phyloP scores from a whole-genome alignment of 2,113 vertebrate species.

The Sminthopsis crassicaudata region DNA sequence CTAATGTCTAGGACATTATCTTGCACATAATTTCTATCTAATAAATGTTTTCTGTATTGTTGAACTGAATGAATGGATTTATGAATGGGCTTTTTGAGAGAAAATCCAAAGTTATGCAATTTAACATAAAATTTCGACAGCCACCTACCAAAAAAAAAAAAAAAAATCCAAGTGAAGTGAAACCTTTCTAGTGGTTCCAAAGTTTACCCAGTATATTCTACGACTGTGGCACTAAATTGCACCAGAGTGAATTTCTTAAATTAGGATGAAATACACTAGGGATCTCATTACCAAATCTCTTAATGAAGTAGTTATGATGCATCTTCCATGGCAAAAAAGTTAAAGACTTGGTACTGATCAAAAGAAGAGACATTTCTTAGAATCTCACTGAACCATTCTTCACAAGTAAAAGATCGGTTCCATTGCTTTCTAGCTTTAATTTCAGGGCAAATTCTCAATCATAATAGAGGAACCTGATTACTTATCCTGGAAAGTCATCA shows the following conservation, averaged over 20 bases:
- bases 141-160: too few relatives aligned
- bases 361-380: background rate
- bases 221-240: background rate
- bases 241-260: background rate
- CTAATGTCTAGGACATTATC: background rate
- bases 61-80: background rate
- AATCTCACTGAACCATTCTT: background rate
- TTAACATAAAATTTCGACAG: background rate
- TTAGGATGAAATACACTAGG: slow-evolving; percentile 4
- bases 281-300: slow-evolving; percentile 41
- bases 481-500: slow-evolving; percentile 1
- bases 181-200: background rate
- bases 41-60: background rate
- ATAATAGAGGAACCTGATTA: background rate
- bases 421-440: background rate
- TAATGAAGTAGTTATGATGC: background rate
- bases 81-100: background rate
- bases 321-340: background rate
- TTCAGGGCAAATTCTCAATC: background rate
- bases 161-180: background rate
- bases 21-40: background rate
- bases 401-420: background rate
- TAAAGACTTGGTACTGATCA: background rate
- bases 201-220: background rate
- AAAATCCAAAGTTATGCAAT: background rate